phyloP scores from a whole-genome alignment of 1,140 invertebrate species.

The Drosophila albomicans region DNA sequence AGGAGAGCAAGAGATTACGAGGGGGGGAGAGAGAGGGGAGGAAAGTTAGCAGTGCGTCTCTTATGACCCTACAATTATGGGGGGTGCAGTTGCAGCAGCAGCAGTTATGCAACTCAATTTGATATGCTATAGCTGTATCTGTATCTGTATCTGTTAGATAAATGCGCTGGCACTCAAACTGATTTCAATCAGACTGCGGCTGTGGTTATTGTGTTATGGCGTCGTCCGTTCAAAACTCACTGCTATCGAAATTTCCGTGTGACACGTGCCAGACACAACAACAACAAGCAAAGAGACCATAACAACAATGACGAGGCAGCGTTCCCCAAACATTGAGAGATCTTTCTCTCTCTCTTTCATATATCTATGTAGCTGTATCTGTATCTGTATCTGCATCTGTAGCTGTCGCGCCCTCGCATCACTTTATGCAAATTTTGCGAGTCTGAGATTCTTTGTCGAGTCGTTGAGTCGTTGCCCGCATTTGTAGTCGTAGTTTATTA shows the following conservation, averaged over 20 bases:
- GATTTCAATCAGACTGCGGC: constrained; percentile 64
- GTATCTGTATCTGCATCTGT: neutral
- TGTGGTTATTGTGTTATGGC: constrained; percentile 70
- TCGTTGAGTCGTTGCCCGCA: constrained; percentile 19
- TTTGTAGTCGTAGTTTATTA: constrained; percentile 24
- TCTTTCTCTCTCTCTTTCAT: neutral
- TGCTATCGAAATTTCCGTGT: constrained; percentile 61
- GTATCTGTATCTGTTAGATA: constrained; percentile 15
- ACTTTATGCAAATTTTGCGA: constrained; percentile 42
- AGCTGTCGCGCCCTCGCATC: constrained; percentile 38
- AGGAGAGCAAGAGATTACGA: neutral
- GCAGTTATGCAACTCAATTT: constrained; percentile 2
- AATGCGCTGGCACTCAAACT: constrained; percentile 38
- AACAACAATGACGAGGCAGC: constrained; percentile 50
- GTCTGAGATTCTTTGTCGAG: constrained; percentile 28
- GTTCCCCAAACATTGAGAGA: neutral
- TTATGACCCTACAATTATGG: neutral
- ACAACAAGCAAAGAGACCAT: constrained; percentile 34
- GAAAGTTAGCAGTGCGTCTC: neutral
- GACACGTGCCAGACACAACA: constrained; percentile 79
- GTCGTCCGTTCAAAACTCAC: constrained; percentile 45
- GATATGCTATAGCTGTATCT: neutral
- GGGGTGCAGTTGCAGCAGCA: neutral
- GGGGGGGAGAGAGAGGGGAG: neutral
- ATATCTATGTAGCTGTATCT: constrained; percentile 1